Evolutionary conservation across 35 echinoderm and acorn worm genomes (phyloP).

Genomic region (Apostichopus japonicus): DNA sequence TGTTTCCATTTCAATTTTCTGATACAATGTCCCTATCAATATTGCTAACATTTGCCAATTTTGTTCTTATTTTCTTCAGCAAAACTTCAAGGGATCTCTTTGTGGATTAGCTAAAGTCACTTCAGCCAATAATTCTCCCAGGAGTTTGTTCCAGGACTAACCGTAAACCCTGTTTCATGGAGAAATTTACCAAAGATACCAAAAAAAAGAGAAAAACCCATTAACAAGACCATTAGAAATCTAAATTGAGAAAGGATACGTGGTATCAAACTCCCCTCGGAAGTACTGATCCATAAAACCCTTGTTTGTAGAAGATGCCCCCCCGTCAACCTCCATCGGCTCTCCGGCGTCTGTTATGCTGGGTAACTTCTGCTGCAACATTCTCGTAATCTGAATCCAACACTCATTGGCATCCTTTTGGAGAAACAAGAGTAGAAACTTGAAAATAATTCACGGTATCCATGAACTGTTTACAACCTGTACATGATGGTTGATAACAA

Average conservation of each 20-base stretch:
- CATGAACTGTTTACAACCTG: too few relatives aligned
- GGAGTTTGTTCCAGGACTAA: too few relatives aligned
- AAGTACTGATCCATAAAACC: conserved; percentile 98
- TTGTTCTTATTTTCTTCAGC: too few relatives aligned
- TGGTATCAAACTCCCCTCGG: conserved; percentile 71
- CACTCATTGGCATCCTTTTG: conserved; percentile 99
- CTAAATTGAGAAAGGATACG: conserved; percentile 86
- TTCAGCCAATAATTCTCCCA: too few relatives aligned
- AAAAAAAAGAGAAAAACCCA: too few relatives aligned
- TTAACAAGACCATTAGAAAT: neutral
- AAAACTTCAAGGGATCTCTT: too few relatives aligned
- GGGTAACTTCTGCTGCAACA: conserved; percentile 87
- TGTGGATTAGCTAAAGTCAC: too few relatives aligned
- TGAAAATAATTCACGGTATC: neutral
- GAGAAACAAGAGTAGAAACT: neutral
- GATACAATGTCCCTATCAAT: too few relatives aligned
- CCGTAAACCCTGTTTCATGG: too few relatives aligned
- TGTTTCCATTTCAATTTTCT: too few relatives aligned
- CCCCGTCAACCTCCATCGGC: conserved; percentile 15
- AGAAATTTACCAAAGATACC: too few relatives aligned
- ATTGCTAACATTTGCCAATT: too few relatives aligned
- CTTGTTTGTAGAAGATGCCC: conserved; percentile 48
- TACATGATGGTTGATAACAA: neutral
- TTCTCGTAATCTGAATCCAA: conserved; percentile 86
- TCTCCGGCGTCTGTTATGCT: neutral